A percentile compares a stretch with the other conserved stretches of the same genome.
Conservation (phyloP, 1,140 invertebrate genomes). For the Euborellia annulipes region DNA sequence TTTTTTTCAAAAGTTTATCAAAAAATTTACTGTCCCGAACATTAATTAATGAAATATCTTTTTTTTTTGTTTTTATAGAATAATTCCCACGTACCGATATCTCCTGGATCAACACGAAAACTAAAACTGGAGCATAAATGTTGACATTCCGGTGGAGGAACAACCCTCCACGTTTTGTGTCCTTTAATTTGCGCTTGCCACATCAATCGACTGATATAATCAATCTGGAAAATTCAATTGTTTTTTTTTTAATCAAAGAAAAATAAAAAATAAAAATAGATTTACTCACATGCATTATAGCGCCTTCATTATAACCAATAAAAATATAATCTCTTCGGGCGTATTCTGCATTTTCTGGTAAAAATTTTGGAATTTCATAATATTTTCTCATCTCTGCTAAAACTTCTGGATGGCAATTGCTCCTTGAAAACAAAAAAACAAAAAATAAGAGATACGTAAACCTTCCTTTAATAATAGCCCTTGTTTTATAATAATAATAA, state of each 20-base stretch:
- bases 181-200: slow-evolving; percentile 88
- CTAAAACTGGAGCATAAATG: slow-evolving; percentile 51
- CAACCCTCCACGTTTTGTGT: slow-evolving; percentile 68
- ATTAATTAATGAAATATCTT: no score
- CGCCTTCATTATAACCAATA: slow-evolving; percentile 81
- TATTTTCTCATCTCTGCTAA: slow-evolving; percentile 56
- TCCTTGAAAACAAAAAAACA: slow-evolving; percentile 36
- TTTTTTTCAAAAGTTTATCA: no score
- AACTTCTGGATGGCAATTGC: slow-evolving; percentile 71
- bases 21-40: no score
- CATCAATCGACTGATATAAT: slow-evolving; percentile 78
- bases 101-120: slow-evolving; percentile 68
- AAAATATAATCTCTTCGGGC: slow-evolving; percentile 86
- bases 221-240: slow-evolving; percentile 48
- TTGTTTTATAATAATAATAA: not conserved
- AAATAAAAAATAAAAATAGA: no score
- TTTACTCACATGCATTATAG: slow-evolving; percentile 84
- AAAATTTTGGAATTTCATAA: slow-evolving; percentile 71
- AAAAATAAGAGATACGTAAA: not conserved
- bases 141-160: slow-evolving; percentile 80
- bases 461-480: not conserved
- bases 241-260: no score
- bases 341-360: slow-evolving; percentile 75
- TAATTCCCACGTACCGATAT: slow-evolving; percentile 62
- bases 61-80: no score